Evolutionary conservation across 2,113 vertebrate species (phyloP), one percentile per base, ranked within the genome.

Genomic region (Piaya cayana): DNA sequence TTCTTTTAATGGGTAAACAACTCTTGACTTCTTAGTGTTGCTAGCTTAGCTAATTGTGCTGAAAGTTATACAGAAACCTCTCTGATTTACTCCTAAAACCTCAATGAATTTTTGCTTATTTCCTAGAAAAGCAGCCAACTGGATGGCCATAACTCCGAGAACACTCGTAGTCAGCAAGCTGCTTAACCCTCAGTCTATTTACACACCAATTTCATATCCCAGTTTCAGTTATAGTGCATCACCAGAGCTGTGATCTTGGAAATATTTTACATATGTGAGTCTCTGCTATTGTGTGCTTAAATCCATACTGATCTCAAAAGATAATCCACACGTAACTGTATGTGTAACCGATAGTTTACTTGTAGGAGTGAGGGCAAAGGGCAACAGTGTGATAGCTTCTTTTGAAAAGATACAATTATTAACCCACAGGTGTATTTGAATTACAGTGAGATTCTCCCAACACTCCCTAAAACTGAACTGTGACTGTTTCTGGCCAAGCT

Each of bases 81-180:
- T 82, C 37, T 67, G n/a, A 80, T 68, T 94, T 94, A 83, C 45
- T 96, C 43, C 72, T 82, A 37, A 84, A 78, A 78, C 16, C 27
- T 77, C 42, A 0, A 22, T 32, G 21, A 4, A 34, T 50, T 78
- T 87, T 81, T 80, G 43, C 62, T 76, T 65, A 43, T 55, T 88
- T 18, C 32, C 34, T 36, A 53, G 69, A 84, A 96, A 86, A 65
- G 16, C 76, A 88, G 56, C 56, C 65, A 92, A 23, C 21, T 47
- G 60, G 59, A 63, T 1, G 0, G 50, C 34, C 47, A 25, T 72
- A 80, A 22, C 49, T 83, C 39, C 2, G 3, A 65, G 50, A 76
- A 91, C 86, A 76, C 27, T 32, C 49, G 25, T 60, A n/a, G 59
- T 69, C 80, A 60, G 50, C 70, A 75, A 80, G 9, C 63, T 76